phyloP scores from a whole-genome alignment of 2,113 vertebrate genomes.

The Protomyctophum bolini region DNA sequence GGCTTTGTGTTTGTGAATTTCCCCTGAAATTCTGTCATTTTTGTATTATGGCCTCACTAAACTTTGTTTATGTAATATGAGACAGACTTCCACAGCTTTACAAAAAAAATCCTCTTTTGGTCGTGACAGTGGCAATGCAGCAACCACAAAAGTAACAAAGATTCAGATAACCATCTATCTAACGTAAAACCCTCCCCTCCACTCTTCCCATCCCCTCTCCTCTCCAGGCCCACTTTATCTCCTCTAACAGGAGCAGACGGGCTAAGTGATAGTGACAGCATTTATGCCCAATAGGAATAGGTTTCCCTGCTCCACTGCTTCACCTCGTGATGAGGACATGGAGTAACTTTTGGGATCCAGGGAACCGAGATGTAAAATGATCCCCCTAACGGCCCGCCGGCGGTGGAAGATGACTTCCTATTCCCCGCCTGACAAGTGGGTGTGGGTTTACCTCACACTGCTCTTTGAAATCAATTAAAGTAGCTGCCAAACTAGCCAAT shows the following conservation, averaged over 20 bases:
- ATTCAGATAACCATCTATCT: too few species aligned
- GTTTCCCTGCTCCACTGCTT: slow-evolving; percentile 35
- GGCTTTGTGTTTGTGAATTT: too few species aligned
- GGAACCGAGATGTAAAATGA: slow-evolving; percentile 47
- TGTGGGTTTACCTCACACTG: slow-evolving; percentile 49
- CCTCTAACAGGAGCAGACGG: slow-evolving; percentile 38
- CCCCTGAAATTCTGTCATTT: too few species aligned
- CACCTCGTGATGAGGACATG: slow-evolving; percentile 47
- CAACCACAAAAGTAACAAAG: too few species aligned
- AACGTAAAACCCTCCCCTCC: slow-evolving; percentile 1
- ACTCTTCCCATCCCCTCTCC: background rate
- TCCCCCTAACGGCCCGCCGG: slow-evolving; percentile 39
- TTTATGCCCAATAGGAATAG: slow-evolving; percentile 41
- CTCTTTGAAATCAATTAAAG: slow-evolving; percentile 63
- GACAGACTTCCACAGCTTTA: too few species aligned
- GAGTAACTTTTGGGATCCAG: slow-evolving; percentile 48
- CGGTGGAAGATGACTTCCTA: slow-evolving; percentile 53
- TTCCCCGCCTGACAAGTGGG: slow-evolving; percentile 38
- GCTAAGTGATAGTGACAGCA: slow-evolving; percentile 48
- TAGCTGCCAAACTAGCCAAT: slow-evolving; percentile 45
- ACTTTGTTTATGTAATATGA: too few species aligned
- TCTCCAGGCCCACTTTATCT: slow-evolving; percentile 26
- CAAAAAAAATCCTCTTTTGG: too few species aligned
- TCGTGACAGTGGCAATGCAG: too few species aligned
- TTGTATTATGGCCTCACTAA: too few species aligned